Evolutionary conservation across 2,888 invertebrate genomes (phyloP).

Genomic region (Mimas tiliae): DNA sequence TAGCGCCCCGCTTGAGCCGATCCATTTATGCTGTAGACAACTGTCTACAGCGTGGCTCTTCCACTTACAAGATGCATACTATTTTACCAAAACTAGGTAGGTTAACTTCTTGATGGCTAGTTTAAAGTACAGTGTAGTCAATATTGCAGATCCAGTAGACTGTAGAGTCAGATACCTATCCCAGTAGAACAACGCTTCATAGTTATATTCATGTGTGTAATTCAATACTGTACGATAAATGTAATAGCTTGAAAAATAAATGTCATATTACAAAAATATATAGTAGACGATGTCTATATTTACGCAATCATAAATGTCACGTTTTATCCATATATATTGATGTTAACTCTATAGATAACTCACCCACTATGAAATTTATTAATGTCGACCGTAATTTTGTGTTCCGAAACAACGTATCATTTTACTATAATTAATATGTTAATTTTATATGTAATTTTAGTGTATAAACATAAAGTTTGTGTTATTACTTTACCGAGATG

Average conservation of each 20-base stretch:
- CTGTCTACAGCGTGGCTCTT: too few relatives aligned
- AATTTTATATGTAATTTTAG: slow-evolving; percentile 1
- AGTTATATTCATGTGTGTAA: background rate
- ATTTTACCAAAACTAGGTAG: background rate
- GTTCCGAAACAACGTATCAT: background rate
- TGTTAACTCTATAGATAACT: slow-evolving; percentile 2
- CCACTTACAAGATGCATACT: too few relatives aligned
- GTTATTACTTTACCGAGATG: background rate
- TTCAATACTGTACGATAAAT: too few relatives aligned
- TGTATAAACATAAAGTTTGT: background rate
- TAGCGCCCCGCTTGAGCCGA: too few relatives aligned
- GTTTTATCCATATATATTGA: background rate
- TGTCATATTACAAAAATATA: background rate
- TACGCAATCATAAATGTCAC: background rate
- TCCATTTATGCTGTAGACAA: too few relatives aligned
- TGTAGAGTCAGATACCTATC: background rate
- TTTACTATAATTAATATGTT: background rate
- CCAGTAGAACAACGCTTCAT: slow-evolving; percentile 5
- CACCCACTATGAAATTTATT: background rate
- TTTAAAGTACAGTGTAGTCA: background rate
- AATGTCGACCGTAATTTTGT: slow-evolving; percentile 1
- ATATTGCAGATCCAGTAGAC: slow-evolving; percentile 3
- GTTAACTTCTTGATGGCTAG: background rate
- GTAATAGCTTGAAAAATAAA: background rate
- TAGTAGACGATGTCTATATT: background rate